Percentiles rank a stretch among this genome's conserved stretches.
Evolutionary conservation across 2,797 vertebrate genomes (phyloP).

Genomic region (Xenopus petersii): DNA sequence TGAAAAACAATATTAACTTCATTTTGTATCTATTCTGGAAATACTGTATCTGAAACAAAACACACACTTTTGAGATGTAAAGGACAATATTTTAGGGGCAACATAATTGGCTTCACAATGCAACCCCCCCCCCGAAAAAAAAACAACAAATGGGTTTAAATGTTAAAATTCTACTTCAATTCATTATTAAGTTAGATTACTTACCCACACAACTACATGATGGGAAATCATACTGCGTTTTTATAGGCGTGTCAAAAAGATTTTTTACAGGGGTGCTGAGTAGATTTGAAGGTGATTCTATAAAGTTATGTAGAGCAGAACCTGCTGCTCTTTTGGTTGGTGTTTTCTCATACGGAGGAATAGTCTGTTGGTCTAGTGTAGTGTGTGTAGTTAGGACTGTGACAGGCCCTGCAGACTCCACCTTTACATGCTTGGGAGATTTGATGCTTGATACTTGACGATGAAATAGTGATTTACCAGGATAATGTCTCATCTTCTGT

Average conservation of each 20-base stretch:
- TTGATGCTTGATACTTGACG: slow-evolving; percentile 80
- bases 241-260: slow-evolving; percentile 88
- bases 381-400: slow-evolving; percentile 81
- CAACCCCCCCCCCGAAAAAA: too few relatives aligned
- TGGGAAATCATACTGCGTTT: slow-evolving; percentile 96
- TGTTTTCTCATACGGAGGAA: slow-evolving; percentile 72
- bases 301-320: slow-evolving; percentile 82
- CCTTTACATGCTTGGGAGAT: slow-evolving; percentile 83
- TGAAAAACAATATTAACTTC: too few relatives aligned
- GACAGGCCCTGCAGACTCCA: slow-evolving; percentile 85
- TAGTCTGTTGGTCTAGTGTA: slow-evolving; percentile 64
- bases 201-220: slow-evolving; percentile 96
- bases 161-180: too few relatives aligned
- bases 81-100: too few relatives aligned
- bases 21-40: too few relatives aligned
- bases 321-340: slow-evolving; percentile 84
- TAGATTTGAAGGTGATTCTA: slow-evolving; percentile 92
- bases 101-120: too few relatives aligned
- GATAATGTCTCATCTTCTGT: slow-evolving; percentile 86
- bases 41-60: too few relatives aligned
- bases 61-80: too few relatives aligned
- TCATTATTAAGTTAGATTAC: slow-evolving; percentile 52
- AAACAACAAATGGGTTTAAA: too few relatives aligned
- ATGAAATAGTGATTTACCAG: slow-evolving; percentile 86
- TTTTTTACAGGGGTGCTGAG: slow-evolving; percentile 90